A percentile compares a stretch with the other conserved stretches of the same genome.
phyloP scores from a whole-genome alignment of 2,113 vertebrate species.

The Guaruba guarouba region DNA sequence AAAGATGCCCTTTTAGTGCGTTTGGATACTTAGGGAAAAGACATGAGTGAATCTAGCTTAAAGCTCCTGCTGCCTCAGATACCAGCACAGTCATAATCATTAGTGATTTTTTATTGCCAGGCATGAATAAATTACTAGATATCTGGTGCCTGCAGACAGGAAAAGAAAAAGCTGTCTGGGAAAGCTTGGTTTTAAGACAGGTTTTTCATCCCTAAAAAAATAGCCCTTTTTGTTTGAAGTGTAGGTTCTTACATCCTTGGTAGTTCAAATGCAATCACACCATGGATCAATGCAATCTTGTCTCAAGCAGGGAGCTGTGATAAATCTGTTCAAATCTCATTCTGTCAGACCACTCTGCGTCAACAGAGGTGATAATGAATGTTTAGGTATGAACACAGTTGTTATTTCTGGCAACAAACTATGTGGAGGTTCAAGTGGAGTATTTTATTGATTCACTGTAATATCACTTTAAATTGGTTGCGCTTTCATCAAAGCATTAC shows the following conservation, averaged over 20 bases:
- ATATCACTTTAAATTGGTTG: neutral
- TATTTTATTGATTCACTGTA: neutral
- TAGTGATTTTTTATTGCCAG: constrained; percentile 22
- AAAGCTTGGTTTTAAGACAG: constrained; percentile 17
- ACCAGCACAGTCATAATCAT: neutral
- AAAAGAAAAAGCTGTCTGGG: constrained; percentile 2
- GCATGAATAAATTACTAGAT: constrained; percentile 40
- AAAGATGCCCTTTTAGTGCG: neutral
- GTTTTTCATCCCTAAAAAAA: neutral
- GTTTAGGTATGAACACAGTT: neutral
- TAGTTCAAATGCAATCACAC: constrained; percentile 1
- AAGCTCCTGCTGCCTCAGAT: neutral
- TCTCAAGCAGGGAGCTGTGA: neutral
- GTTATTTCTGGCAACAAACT: neutral
- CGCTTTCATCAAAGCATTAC: neutral
- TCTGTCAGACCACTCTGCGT: neutral
- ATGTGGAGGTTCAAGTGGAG: neutral
- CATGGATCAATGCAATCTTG: constrained; percentile 30
- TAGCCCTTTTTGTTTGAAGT: neutral
- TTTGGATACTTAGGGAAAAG: neutral
- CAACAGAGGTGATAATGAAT: neutral
- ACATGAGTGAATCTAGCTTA: neutral
- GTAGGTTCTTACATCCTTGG: neutral
- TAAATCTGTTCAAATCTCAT: constrained; percentile 18
- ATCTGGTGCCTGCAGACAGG: constrained; percentile 23